Base-by-base conservation (phyloP, 1,140 invertebrate genomes). In the Cryptotermes secundus region DNA sequence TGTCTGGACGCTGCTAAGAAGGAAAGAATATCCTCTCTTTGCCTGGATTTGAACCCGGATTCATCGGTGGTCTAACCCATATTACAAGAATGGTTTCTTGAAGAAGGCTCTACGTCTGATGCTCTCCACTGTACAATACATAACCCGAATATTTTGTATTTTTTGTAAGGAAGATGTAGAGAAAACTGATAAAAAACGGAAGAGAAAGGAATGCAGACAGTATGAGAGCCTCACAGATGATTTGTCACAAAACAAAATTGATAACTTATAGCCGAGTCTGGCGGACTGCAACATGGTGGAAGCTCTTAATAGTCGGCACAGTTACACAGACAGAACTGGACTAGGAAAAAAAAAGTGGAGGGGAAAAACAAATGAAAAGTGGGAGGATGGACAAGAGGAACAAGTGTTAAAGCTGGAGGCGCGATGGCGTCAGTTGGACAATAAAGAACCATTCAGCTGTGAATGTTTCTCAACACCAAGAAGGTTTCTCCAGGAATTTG, bases 231-330 rank as follows among this genome's bases (percentile, higher is more conserved):
- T 72, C 59, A 72, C 31, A 72, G 31, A 72, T 31, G n/a, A 72
- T 72, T 72, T 72, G 59, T 72, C 59, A 72, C 59, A 72, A 72
- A 72, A 72, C 59, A 31, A 31, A 72, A 72, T 72, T 72, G 59
- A 72, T 72, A 72, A 72, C 26, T n/a, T 22, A 59, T 1, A 59
- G 26, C 1, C 3, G 53, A 59, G 53, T 19, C 12, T 72, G 59
- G 26, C 59, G 59, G n/a, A 10, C 59, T 72, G 26, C 26, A n/a
- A 9, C 10, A n/a, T 72, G 53, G 53, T 31, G 31, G 59, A 72
- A 72, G 59, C 59, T 72, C 31, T 72, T 72, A 72, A 31, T 72
- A 31, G 59, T 72, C 59, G 59, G 59, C 59, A 14, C 59, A 31
- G 59, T 14, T 31, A 72, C 16, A 49, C 16, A 59, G 26, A 59